Evolutionary conservation across 2,888 invertebrate species (phyloP).

Genomic region (Zygogramma bicolorata): DNA sequence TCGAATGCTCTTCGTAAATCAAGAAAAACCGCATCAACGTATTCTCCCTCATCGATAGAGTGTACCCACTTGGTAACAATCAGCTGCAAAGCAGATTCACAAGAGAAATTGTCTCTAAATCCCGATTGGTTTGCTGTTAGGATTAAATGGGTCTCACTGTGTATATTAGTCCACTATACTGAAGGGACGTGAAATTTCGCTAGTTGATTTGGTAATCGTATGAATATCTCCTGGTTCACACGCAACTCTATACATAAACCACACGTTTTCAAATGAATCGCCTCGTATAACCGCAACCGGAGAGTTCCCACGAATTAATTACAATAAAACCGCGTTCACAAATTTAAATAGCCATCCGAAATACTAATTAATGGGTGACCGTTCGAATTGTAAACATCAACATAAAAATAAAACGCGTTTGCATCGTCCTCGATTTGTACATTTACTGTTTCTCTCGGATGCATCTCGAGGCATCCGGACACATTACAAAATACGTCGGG

Average conservation of each 20-base stretch:
- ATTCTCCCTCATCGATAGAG: no score
- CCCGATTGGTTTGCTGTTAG: no score
- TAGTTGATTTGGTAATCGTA: no score
- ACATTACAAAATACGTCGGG: background rate
- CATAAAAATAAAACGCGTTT: slow-evolving; percentile 35
- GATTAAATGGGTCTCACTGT: no score
- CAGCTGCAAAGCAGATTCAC: no score
- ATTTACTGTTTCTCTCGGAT: background rate
- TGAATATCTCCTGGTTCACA: no score
- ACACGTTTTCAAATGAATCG: background rate
- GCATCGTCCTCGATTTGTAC: background rate
- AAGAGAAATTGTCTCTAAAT: no score
- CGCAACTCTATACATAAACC: background rate
- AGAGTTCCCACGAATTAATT: slow-evolving; percentile 26
- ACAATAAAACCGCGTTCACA: slow-evolving; percentile 15
- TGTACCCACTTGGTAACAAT: no score
- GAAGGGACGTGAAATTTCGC: no score
- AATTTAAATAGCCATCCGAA: slow-evolving; percentile 31
- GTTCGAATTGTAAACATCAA: slow-evolving; percentile 35
- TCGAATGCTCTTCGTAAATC: no score
- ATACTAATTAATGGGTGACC: slow-evolving; percentile 34
- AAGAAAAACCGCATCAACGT: no score
- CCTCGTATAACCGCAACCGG: background rate
- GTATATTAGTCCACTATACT: no score
- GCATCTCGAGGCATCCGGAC: background rate